A percentile compares a stretch with the other conserved stretches of the same genome.
Conservation (phyloP, 92 coral and sea anemone species). For the Hydrozoanthus gracilis region DNA sequence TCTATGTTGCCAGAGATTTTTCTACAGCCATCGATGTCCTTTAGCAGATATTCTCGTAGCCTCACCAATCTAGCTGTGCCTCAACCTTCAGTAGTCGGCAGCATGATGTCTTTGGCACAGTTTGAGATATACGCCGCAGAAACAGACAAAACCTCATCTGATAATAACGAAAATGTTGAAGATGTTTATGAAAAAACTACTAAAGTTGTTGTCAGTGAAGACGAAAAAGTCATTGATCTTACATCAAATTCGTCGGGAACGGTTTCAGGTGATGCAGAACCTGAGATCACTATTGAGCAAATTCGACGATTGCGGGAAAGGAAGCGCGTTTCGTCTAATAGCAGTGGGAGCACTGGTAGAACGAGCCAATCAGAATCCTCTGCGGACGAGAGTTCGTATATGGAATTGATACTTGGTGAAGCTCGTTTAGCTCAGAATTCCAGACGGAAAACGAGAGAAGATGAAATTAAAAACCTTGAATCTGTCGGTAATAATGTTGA, state of each 20-base stretch:
- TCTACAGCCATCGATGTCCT: conserved; percentile 38
- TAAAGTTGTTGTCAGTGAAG: background rate
- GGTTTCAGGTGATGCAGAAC: conserved; percentile 6
- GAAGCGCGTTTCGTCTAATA: conserved; percentile 15
- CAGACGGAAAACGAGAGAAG: conserved; percentile 18
- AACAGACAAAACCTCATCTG: background rate
- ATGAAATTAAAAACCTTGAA: background rate
- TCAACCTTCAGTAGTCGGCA: conserved; percentile 30
- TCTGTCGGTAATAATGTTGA: background rate
- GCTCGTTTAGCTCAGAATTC: conserved; percentile 31
- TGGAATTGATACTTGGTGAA: conserved; percentile 32
- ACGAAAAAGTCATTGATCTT: background rate
- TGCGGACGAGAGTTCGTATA: conserved; percentile 34
- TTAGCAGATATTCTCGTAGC: conserved; percentile 41
- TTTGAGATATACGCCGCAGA: conserved; percentile 17
- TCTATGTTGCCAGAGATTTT: conserved; percentile 32
- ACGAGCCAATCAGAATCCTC: conserved; percentile 39
- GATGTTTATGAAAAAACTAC: background rate
- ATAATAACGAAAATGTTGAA: background rate
- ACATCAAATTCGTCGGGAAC: background rate
- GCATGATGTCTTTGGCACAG: conserved; percentile 50
- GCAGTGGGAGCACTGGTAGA: conserved; percentile 14
- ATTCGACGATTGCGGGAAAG: conserved; percentile 24
- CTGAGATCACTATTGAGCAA: conserved; percentile 17
- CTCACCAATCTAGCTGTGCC: conserved; percentile 19